Base-by-base conservation (phyloP, 2,888 invertebrate genomes). In the Agonopterix arenella region DNA sequence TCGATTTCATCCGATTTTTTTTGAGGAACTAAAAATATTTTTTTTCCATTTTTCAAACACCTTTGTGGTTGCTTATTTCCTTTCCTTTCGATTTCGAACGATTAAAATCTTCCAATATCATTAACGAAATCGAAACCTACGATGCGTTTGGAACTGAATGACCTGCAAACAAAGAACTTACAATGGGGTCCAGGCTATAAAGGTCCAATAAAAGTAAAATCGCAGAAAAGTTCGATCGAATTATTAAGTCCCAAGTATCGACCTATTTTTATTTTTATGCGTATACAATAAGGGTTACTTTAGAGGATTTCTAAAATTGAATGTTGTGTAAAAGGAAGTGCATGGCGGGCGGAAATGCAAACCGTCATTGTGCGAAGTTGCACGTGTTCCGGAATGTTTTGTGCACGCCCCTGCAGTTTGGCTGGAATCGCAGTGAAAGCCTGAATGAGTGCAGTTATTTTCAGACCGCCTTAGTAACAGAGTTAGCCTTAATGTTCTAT, bases 91-190 rank as follows among this genome's bases (percentile, higher is more conserved):
- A 78, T 86, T 85, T 85, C 84, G 66, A 73, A 63, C 68, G 75
- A 81, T 82, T 76, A 79, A 74, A 76, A 81, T 75, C 70, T 79
- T 76, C 68, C 84, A 82, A 86, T 85, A 88, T 86, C 85, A 84
- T 85, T 82, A 86, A 81, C 78, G 88, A 88, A 89, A 89, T 85
- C 86, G 88, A 89, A 88, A 89, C 86, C 88, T 81, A 74, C 82
- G 81, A 84, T 81, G 80, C 76, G 82, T 83, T 83, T 78, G 71
- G 70, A 71, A 67, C 75, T 79, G 82, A 84, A 84, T 80, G 84
- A 84, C 80, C 77, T 74, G 71, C 64, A 58, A 68, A 88, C 81
- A 88, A 86, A 61, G 58, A 58, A 58, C 62, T 56, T 58, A 86
- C 83, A 89, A 86, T 83, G 69, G 75, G 70, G 76, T 73, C 79